phyloP scores from a whole-genome alignment of 2,797 vertebrate species.

The Spatula versicolor region DNA sequence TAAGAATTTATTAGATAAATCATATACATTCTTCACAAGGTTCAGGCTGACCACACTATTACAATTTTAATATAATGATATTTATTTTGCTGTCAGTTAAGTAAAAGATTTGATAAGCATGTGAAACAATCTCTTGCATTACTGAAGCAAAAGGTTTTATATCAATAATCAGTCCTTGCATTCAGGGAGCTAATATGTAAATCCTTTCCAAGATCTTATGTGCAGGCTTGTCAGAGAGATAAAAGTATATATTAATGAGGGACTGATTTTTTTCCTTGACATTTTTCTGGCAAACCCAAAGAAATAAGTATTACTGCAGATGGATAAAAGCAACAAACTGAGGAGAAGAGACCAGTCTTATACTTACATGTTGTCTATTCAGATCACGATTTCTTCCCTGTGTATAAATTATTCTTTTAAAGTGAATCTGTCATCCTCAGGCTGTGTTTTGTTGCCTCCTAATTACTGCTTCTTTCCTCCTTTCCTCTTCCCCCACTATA shows the following conservation, averaged over 20 bases:
- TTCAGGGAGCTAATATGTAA: background rate
- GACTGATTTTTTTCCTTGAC: background rate
- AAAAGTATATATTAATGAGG: constrained; percentile 11
- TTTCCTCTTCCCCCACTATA: background rate
- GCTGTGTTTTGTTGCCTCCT: background rate
- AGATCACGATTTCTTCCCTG: background rate
- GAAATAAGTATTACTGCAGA: background rate
- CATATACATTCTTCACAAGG: background rate
- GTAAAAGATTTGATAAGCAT: background rate
- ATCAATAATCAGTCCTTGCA: background rate
- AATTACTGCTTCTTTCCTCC: background rate
- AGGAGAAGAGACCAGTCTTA: background rate
- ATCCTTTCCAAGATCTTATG: background rate
- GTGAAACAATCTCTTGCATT: background rate
- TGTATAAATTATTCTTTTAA: constrained; percentile 40
- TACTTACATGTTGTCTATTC: background rate
- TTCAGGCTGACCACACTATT: background rate
- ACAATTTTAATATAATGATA: background rate
- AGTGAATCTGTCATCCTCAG: constrained; percentile 13
- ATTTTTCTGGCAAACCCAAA: constrained; percentile 15
- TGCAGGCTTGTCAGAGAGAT: constrained; percentile 5
- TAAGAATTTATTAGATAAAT: background rate
- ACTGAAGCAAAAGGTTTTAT: background rate
- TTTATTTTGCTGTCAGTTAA: background rate
- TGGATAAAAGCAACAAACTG: constrained; percentile 18